Base-by-base conservation (phyloP, 2,888 invertebrate genomes). In the Ectropis crepuscularia region DNA sequence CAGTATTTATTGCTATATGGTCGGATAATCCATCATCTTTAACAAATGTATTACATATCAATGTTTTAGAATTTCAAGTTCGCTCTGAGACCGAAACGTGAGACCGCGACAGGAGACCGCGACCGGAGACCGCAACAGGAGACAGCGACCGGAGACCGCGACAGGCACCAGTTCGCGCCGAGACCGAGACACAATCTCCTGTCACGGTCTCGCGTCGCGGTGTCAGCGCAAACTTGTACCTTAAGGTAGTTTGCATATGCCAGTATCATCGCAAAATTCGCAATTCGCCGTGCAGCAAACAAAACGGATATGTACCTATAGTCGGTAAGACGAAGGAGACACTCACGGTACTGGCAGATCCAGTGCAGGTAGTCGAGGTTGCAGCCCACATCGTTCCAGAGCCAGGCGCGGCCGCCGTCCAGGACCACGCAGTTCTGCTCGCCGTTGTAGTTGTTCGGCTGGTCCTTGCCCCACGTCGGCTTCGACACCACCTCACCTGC, bases 331-430 rank as follows among this genome's bases (percentile, higher is more conserved):
- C 48, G 76, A 78, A 87, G 75, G 73, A 76, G 90, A 90, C 89
- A 95, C 96, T 95, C 92, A 97, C 97, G 95, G 93, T 97, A 96
- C 90, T 98, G 97, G 89, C 98, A 98, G 80, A 98, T 97, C 96
- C 98, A 98, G 88, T 97, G 97, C 61, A 98, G 93, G 80, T 98
- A 98, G 89, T 98, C 98, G 63, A 98, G 94, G 86, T 98, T 98
- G 84, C 98, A 98, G 57, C 98, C 98, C 36, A 98, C 98, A 86
- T 98, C 98, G 85, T 98, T 98, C 98, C 98, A 98, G 0, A 96
- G 92, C 98, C 98, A 98, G 66, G 95, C 95, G 53, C 97, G 94
- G 0, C 97, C 98, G 0, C 98, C 98, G 82, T 98, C 98, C 71
- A 98, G 91, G 10, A 98, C 98, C n/a, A 96, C 97, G 88, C 98